phyloP scores from a whole-genome alignment of 2,888 invertebrate species.

The Antheraea assamensis region DNA sequence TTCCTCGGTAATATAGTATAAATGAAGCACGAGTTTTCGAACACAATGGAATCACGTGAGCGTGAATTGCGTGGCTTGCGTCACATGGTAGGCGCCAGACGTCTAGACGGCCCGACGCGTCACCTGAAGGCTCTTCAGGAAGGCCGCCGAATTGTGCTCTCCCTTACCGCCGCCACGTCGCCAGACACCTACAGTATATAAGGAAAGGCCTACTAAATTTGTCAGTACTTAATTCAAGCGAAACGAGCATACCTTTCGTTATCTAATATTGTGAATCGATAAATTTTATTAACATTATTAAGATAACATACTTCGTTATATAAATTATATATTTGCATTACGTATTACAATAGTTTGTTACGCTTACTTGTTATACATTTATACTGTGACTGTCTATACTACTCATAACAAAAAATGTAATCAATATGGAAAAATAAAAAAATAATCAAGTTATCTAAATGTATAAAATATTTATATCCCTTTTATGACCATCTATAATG shows the following conservation, averaged over 20 bases:
- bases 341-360: neutral
- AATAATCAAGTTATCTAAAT: too few species aligned
- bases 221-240: neutral
- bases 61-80: constrained; percentile 36
- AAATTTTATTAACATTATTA: neutral
- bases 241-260: neutral
- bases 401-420: neutral
- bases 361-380: neutral
- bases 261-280: neutral
- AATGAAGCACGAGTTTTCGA: constrained; percentile 29
- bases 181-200: constrained; percentile 4
- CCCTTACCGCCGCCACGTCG: constrained; percentile 33
- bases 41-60: constrained; percentile 38
- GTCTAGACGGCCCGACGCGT: constrained; percentile 67
- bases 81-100: constrained; percentile 65
- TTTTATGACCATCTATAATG: too few species aligned
- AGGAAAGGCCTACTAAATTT: constrained; percentile 1
- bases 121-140: constrained; percentile 71
- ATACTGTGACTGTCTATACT: neutral
- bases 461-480: too few species aligned
- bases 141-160: constrained; percentile 55
- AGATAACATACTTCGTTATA: neutral
- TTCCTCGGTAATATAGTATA: constrained; percentile 21
- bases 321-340: neutral
- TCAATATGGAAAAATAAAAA: too few species aligned